Evolutionary conservation across 1,140 invertebrate species (phyloP).

Genomic region (Wasmannia auropunctata): DNA sequence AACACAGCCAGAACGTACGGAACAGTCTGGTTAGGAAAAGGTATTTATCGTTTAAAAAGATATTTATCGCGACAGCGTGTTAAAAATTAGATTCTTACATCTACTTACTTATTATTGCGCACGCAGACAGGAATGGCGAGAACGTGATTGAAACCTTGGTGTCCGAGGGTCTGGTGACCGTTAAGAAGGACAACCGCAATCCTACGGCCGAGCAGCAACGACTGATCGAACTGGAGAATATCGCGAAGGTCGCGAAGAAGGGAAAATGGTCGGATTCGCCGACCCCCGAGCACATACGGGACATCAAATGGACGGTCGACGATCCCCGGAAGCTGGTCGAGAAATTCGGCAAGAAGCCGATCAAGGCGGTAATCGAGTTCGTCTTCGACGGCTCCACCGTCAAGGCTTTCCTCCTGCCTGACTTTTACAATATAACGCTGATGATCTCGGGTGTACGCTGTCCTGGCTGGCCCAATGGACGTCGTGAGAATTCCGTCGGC

Average conservation of each 20-base stretch:
- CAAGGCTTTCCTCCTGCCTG: conserved; percentile 94
- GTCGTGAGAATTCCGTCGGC: conserved; percentile 84
- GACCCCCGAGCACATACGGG: conserved; percentile 89
- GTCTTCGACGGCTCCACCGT: conserved; percentile 98
- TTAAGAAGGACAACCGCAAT: conserved; percentile 91
- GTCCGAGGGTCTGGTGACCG: conserved; percentile 94
- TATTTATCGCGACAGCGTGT: no score
- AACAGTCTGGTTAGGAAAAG: conserved; percentile 93
- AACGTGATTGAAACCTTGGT: conserved; percentile 96
- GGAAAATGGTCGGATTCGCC: conserved; percentile 91
- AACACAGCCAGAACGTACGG: conserved; percentile 95
- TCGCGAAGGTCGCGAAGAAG: conserved; percentile 93
- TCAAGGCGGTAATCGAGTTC: conserved; percentile 96
- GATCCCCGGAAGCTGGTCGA: conserved; percentile 94
- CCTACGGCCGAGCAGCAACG: conserved; percentile 88
- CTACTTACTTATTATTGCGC: conserved; percentile 36
- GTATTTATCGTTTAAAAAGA: conserved; percentile 82
- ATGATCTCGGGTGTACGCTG: conserved; percentile 97
- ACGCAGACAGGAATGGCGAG: conserved; percentile 90
- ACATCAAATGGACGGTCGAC: conserved; percentile 95
- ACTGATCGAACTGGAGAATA: conserved; percentile 95
- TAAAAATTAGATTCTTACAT: background rate
- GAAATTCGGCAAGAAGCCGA: conserved; percentile 91
- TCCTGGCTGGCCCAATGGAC: conserved; percentile 89
- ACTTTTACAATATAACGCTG: conserved; percentile 95